phyloP scores from a whole-genome alignment of 2,113 vertebrate genomes.

The Choloepus hoffmanni region DNA sequence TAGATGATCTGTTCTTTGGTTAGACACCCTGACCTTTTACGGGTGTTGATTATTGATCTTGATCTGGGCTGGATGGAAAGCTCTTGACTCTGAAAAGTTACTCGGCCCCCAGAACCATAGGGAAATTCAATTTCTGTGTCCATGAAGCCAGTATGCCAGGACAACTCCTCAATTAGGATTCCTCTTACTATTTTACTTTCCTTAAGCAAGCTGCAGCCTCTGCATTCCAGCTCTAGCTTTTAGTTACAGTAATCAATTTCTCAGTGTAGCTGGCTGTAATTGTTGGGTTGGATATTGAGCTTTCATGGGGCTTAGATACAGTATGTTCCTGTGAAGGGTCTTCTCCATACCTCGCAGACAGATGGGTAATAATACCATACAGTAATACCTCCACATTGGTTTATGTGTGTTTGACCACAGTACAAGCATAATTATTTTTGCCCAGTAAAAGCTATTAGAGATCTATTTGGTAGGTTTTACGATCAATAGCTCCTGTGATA shows the following conservation, averaged over 20 bases:
- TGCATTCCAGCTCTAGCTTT: slow-evolving; percentile 83
- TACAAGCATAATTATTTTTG: slow-evolving; percentile 92
- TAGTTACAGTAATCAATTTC: slow-evolving; percentile 88
- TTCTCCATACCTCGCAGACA: slow-evolving; percentile 86
- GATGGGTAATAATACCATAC: slow-evolving; percentile 91
- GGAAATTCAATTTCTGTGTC: slow-evolving; percentile 82
- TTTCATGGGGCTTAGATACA: slow-evolving; percentile 81
- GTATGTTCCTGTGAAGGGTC: slow-evolving; percentile 76
- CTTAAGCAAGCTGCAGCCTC: slow-evolving; percentile 82
- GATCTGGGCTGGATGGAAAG: slow-evolving; percentile 74
- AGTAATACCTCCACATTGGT: slow-evolving; percentile 91
- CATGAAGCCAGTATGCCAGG: not conserved
- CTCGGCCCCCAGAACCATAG: slow-evolving; percentile 44
- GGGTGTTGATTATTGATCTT: slow-evolving; percentile 76
- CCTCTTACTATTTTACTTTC: slow-evolving; percentile 85
- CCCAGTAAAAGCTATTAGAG: slow-evolving; percentile 94
- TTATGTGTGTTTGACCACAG: slow-evolving; percentile 93
- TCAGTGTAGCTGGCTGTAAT: slow-evolving; percentile 85
- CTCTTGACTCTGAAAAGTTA: slow-evolving; percentile 79
- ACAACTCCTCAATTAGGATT: slow-evolving; percentile 81
- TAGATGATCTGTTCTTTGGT: slow-evolving; percentile 48
- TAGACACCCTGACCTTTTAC: slow-evolving; percentile 82
- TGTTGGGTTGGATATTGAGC: slow-evolving; percentile 85
- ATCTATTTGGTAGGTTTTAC: slow-evolving; percentile 94
- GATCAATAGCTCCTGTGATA: slow-evolving; percentile 95